Conservation (phyloP, 1,140 invertebrate genomes). For the Babylonia areolata region DNA sequence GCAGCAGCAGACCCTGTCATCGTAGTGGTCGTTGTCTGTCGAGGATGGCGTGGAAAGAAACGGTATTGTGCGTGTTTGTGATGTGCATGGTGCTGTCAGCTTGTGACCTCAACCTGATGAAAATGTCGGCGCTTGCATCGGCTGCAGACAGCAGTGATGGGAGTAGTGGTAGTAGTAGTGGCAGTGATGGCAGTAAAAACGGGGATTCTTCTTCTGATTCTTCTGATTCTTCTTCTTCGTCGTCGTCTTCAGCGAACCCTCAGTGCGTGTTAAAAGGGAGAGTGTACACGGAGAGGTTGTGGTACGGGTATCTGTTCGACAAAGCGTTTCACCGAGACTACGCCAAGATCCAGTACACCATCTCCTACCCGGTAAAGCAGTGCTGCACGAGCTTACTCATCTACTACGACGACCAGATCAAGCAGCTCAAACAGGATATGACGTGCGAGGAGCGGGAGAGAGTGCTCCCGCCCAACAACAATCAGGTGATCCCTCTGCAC, state of each 20-base stretch:
- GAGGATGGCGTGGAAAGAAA: not conserved
- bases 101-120: not conserved
- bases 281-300: slow-evolving; percentile 40
- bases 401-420: slow-evolving; percentile 71
- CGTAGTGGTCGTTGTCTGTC: not conserved
- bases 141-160: not conserved
- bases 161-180: too few species aligned
- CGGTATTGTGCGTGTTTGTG: slow-evolving; percentile 27
- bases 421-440: slow-evolving; percentile 63
- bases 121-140: not conserved
- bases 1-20: not conserved
- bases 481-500: slow-evolving; percentile 68
- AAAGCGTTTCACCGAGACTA: slow-evolving; percentile 66
- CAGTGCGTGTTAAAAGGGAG: slow-evolving; percentile 17
- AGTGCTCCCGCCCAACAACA: slow-evolving; percentile 62
- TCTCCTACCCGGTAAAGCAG: slow-evolving; percentile 67
- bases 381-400: slow-evolving; percentile 68
- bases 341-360: slow-evolving; percentile 68
- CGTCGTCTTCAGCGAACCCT: too few species aligned
- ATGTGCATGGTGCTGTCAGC: slow-evolving; percentile 13
- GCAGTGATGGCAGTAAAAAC: not conserved
- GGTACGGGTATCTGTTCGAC: slow-evolving; percentile 70
- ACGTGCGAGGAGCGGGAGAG: slow-evolving; percentile 61
- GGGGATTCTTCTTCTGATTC: too few species aligned
- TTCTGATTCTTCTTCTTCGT: too few species aligned